Conservation (phyloP, 2,888 invertebrate genomes). For the Tubiluchus corallicola region DNA sequence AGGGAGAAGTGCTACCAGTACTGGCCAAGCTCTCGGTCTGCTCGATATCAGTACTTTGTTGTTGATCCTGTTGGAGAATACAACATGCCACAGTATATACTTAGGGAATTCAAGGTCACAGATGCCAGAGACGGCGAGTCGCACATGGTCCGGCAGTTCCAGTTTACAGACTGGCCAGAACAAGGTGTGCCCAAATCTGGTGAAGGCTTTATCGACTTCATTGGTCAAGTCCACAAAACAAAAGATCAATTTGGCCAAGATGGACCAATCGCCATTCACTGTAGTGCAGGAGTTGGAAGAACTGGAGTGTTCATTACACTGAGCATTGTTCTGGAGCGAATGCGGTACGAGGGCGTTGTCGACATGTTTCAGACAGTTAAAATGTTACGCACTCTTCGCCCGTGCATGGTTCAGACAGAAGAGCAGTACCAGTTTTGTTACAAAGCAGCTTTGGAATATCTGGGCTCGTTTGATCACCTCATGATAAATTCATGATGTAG, state of each 20-base stretch:
- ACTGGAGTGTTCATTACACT: slow-evolving; percentile 96
- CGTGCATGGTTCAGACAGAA: slow-evolving; percentile 99
- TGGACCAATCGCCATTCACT: slow-evolving; percentile 95
- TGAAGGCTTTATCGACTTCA: slow-evolving; percentile 97
- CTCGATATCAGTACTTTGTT: slow-evolving; percentile 90
- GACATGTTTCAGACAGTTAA: slow-evolving; percentile 99
- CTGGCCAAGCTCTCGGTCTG: slow-evolving; percentile 95
- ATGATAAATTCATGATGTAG: too few relatives aligned
- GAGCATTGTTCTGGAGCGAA: slow-evolving; percentile 90
- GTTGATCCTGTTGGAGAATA: slow-evolving; percentile 99
- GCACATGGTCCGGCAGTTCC: slow-evolving; percentile 84
- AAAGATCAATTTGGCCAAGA: slow-evolving; percentile 99
- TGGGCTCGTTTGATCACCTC: slow-evolving; percentile 84
- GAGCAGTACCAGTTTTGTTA: slow-evolving; percentile 99
- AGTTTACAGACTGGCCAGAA: slow-evolving; percentile 59
- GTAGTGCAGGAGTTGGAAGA: slow-evolving; percentile 94
- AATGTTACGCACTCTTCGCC: slow-evolving; percentile 89
- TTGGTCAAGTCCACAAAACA: slow-evolving; percentile 98
- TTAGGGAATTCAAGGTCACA: slow-evolving; percentile 90
- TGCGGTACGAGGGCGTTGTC: slow-evolving; percentile 96
- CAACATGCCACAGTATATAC: slow-evolving; percentile 97
- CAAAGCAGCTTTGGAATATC: slow-evolving; percentile 90
- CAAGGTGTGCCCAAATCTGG: slow-evolving; percentile 82
- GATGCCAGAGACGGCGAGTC: slow-evolving; percentile 94
- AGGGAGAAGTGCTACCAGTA: slow-evolving; percentile 97